Conservation (phyloP, 2,113 vertebrate species). For the Stomatorhinus ivindoensis region DNA sequence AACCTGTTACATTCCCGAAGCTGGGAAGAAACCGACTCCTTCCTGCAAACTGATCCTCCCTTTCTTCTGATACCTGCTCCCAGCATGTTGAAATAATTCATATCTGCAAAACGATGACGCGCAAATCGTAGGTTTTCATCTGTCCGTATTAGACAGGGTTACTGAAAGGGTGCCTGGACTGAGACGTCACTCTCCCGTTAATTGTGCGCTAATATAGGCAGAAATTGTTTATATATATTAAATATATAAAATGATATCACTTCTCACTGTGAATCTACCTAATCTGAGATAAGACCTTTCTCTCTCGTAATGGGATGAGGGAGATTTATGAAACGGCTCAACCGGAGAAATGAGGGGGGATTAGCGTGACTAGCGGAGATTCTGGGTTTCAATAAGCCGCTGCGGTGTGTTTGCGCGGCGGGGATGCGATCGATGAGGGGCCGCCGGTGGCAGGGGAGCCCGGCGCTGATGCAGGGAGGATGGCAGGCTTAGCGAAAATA, state of each 20-base stretch:
- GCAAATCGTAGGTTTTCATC: neutral
- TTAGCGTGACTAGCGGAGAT: neutral
- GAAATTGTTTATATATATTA: neutral
- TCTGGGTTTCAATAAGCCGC: neutral
- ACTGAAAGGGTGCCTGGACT: neutral
- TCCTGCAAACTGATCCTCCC: too few relatives aligned
- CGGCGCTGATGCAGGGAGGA: neutral
- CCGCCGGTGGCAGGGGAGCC: neutral
- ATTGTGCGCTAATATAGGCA: neutral
- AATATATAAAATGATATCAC: neutral
- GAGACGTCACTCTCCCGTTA: neutral
- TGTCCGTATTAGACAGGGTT: neutral
- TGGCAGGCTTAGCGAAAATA: neutral
- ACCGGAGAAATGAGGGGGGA: neutral
- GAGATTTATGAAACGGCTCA: constrained; percentile 8
- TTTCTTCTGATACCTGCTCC: neutral
- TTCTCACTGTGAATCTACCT: neutral
- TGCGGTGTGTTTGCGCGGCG: neutral
- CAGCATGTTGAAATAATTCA: neutral
- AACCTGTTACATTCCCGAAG: neutral
- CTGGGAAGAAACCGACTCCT: neutral
- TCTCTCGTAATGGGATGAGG: constrained; percentile 15
- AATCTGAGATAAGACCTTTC: constrained; percentile 10
- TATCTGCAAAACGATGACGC: neutral
- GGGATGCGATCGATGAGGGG: neutral